Evolutionary conservation across 2,888 invertebrate species (phyloP), one percentile per base, ranked within the genome.

Genomic region (Rhagonycha lutea): DNA sequence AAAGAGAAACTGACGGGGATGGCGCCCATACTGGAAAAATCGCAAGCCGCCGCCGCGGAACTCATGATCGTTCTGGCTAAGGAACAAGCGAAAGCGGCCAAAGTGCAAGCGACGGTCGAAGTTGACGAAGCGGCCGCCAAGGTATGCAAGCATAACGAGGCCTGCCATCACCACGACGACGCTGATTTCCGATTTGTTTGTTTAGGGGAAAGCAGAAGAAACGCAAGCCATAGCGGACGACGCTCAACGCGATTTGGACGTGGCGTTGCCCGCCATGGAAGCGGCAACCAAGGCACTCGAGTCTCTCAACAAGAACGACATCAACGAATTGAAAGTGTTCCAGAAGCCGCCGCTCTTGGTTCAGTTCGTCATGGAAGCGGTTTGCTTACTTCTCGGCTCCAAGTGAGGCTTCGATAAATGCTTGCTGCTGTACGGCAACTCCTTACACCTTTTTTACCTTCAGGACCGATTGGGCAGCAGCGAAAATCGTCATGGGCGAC

Each of bases 301-400:
- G 84, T 90, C 95, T 0, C 89, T 98, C 14, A 97, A 96, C 84
- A 97, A 97, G 86, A 94, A 92, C 60, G 97, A 98, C 84, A 96
- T 98, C 72, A 95, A 96, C 86, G 97, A 98, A 87, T 88, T 98
- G 70, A 93, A 95, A 84, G 96, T 95, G 0, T 97, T 97, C 85
- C 93, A 94, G 80, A 96, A 96, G 83, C 97, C 97, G 0, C 97
- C 98, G 0, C 91, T 92, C 14, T 88, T 97, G 9, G 97, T 98
- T 7, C 92, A 93, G 78, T 95, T 95, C 81, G 97, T 97, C 3
- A 96, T 98, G 96, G 97, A 98, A 87, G 94, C 97, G 9, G 94
- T 98, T 10, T 96, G 96, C 87, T 91, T 97, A 78, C 89, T 98
- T 0, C 87, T 97, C 9, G 94, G 93, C 3, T 91, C 92, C 75